phyloP scores from a whole-genome alignment of 1,140 invertebrate genomes.

The Drosophila jambulina region DNA sequence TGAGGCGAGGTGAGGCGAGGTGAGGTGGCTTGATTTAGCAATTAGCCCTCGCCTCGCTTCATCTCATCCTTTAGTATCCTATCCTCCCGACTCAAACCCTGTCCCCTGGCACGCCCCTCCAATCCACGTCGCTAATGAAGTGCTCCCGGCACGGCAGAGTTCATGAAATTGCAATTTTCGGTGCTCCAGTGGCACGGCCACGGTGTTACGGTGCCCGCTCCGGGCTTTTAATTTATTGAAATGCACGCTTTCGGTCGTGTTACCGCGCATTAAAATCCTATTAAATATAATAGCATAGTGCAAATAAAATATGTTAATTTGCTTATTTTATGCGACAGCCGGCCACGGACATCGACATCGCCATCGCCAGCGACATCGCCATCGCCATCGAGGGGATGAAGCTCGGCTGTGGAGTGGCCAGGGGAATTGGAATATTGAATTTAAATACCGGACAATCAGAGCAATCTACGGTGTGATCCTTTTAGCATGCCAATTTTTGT shows the following conservation, averaged over 20 bases:
- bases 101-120: not conserved
- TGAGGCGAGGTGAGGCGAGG: not conserved
- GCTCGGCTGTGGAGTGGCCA: not conserved
- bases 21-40: constrained; percentile 66
- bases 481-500: constrained; percentile 7
- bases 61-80: constrained; percentile 19
- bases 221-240: constrained; percentile 33
- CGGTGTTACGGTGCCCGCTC: not conserved
- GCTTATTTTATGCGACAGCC: constrained; percentile 57
- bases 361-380: too few relatives aligned
- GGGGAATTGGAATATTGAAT: constrained; percentile 22
- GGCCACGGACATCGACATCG: not conserved
- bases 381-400: too few relatives aligned
- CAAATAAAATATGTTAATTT: constrained; percentile 63
- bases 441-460: constrained; percentile 20
- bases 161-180: constrained; percentile 61
- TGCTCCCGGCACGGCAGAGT: constrained; percentile 18
- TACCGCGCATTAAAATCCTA: constrained; percentile 63
- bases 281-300: constrained; percentile 41
- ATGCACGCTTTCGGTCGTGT: constrained; percentile 40
- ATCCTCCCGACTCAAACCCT: constrained; percentile 13
- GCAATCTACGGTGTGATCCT: constrained; percentile 19
- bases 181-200: not conserved
- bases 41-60: constrained; percentile 60
- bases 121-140: constrained; percentile 43